Percentiles rank a stretch among this genome's conserved stretches.
These are phyloP conservation scores for Selene dorsalis DNA, from an alignment of 2,797 vertebrate species.

Conservation along the genomic window DNA sequence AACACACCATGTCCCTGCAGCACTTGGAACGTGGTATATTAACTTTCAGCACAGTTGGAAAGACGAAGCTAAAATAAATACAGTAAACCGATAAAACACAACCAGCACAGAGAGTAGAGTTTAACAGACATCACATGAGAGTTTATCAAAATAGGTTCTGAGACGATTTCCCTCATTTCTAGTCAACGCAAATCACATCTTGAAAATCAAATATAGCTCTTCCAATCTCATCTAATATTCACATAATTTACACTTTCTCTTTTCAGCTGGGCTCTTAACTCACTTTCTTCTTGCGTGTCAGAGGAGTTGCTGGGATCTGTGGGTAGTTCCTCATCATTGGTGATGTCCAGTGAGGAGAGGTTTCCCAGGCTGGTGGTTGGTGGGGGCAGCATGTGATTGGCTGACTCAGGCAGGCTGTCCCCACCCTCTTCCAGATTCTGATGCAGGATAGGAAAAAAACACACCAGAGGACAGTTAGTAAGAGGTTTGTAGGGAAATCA, in stretches of 20 bases:
- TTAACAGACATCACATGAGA: not conserved
- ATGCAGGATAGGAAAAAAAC: constrained; percentile 38
- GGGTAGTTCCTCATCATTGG: constrained; percentile 90
- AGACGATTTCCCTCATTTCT: not conserved
- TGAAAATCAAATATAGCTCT: not conserved
- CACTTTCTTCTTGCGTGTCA: constrained; percentile 91
- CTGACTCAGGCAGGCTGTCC: constrained; percentile 83
- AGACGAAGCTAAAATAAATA: not conserved
- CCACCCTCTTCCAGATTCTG: constrained; percentile 85
- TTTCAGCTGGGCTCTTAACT: constrained; percentile 54
- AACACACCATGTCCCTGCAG: too few species aligned
- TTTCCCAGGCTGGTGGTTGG: constrained; percentile 81
- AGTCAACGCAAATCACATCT: not conserved
- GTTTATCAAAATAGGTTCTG: not conserved
- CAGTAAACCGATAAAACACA: not conserved
- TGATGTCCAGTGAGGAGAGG: constrained; percentile 87
- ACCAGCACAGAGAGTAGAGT: not conserved
- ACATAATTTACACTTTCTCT: not conserved
- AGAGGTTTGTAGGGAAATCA: constrained; percentile 51
- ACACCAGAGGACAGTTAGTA: constrained; percentile 38
- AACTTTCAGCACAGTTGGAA: not conserved
- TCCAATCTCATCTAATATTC: not conserved
- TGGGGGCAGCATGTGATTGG: constrained; percentile 84
- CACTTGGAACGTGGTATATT: not conserved
- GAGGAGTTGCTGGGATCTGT: constrained; percentile 93